A percentile compares a stretch with the other conserved stretches of the same genome.
Evolutionary conservation across 2,888 invertebrate genomes (phyloP).

Genomic region (Colletes collaris): DNA sequence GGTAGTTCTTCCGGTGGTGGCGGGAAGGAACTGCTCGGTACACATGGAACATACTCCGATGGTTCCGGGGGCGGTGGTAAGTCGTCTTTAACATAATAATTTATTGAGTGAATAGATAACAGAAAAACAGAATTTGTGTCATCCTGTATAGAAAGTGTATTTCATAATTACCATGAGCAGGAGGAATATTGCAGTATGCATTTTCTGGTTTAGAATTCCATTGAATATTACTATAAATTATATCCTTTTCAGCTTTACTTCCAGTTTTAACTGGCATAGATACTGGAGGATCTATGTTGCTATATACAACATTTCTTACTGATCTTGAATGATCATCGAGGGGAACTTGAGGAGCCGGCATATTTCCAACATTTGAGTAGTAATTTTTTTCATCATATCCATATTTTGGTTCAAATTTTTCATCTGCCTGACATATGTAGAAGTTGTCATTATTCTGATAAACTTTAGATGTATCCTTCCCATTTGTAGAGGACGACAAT

Average conservation of each 20-base stretch:
- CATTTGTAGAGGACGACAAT: constrained; percentile 66
- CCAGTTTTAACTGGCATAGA: constrained; percentile 75
- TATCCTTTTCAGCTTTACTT: constrained; percentile 82
- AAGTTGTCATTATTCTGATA: constrained; percentile 78
- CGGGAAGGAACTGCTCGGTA: constrained; percentile 80
- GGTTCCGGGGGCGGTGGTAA: constrained; percentile 86
- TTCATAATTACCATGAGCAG: constrained; percentile 73
- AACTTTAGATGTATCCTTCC: constrained; percentile 72
- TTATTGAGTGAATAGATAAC: neutral
- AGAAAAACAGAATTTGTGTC: too few species aligned
- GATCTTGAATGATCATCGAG: constrained; percentile 72
- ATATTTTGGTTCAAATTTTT: constrained; percentile 78
- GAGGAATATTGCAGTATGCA: constrained; percentile 86
- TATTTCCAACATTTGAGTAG: constrained; percentile 80
- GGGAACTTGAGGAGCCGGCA: constrained; percentile 78
- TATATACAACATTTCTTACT: constrained; percentile 79
- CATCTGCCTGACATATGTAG: constrained; percentile 75
- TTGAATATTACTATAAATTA: constrained; percentile 85
- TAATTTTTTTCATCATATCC: constrained; percentile 79
- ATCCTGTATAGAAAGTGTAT: neutral
- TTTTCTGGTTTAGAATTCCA: constrained; percentile 83
- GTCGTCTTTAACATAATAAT: constrained; percentile 83
- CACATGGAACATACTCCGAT: constrained; percentile 80
- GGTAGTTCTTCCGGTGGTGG: constrained; percentile 88
- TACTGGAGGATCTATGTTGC: constrained; percentile 79